A percentile compares a stretch with the other conserved stretches of the same genome.
These are phyloP conservation scores for Octonoba sinensis DNA, from an alignment of 2,888 invertebrate species.

Conservation along the genomic window DNA sequence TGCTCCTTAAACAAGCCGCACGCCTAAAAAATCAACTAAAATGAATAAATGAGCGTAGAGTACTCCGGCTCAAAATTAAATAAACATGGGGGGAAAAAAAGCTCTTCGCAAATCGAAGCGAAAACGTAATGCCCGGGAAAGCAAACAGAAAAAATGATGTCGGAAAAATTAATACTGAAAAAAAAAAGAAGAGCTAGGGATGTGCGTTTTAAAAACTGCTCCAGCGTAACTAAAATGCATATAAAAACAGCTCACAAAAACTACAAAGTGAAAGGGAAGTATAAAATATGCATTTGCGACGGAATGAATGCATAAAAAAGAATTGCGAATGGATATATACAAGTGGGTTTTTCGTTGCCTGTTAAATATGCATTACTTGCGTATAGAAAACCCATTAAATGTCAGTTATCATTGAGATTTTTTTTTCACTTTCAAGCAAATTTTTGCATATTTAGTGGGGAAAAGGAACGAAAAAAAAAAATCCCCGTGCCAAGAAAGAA, in stretches of 20 bases:
- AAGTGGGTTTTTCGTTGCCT: conserved; percentile 58
- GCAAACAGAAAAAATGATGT: conserved; percentile 37
- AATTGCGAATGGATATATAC: conserved; percentile 18
- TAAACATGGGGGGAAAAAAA: conserved; percentile 1
- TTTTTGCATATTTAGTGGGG: conserved; percentile 58
- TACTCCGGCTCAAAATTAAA: conserved; percentile 18
- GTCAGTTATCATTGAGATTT: conserved; percentile 59
- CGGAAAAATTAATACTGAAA: conserved; percentile 41
- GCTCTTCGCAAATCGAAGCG: not conserved
- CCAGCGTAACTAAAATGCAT: conserved; percentile 56
- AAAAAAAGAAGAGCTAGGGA: not conserved
- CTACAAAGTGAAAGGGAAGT: conserved; percentile 47
- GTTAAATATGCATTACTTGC: conserved; percentile 64
- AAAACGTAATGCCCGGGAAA: conserved; percentile 44
- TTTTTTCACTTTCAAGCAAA: conserved; percentile 32
- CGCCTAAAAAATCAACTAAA: conserved; percentile 2
- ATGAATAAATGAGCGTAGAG: conserved; percentile 7
- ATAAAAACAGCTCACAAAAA: conserved; percentile 31
- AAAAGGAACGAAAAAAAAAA: not conserved
- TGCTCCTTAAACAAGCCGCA: not conserved
- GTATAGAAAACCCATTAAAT: conserved; percentile 60
- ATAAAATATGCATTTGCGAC: conserved; percentile 61
- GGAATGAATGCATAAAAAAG: conserved; percentile 39
- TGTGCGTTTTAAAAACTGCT: conserved; percentile 55
- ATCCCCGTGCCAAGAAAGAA: not conserved